A percentile compares a stretch with the other conserved stretches of the same genome.
Evolutionary conservation across 2,113 vertebrate genomes (phyloP).

Genomic region (Epinephelus fuscoguttatus): DNA sequence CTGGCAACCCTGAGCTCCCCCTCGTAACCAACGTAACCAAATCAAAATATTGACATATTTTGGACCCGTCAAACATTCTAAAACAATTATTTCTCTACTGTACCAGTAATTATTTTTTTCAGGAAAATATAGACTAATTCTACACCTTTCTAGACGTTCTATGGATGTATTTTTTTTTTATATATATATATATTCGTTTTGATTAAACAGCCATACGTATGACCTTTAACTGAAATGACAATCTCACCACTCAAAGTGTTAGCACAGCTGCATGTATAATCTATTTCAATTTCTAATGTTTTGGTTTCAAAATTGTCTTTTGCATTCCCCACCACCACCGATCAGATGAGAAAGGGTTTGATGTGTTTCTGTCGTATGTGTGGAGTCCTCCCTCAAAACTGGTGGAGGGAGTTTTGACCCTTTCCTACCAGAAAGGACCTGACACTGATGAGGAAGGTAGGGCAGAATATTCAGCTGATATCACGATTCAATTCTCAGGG

Average conservation of each 20-base stretch:
- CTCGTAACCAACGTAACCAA: too few relatives aligned
- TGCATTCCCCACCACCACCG: background rate
- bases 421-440: background rate
- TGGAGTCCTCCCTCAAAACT: slow-evolving; percentile 63
- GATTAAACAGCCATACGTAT: too few relatives aligned
- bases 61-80: too few relatives aligned
- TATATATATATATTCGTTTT: too few relatives aligned
- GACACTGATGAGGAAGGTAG: slow-evolving; percentile 40
- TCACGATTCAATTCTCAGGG: background rate
- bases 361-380: slow-evolving; percentile 90
- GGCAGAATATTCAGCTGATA: background rate
- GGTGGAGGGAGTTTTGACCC: slow-evolving; percentile 10
- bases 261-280: background rate
- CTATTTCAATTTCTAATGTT: background rate
- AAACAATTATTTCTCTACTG: too few relatives aligned
- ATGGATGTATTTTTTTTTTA: too few relatives aligned
- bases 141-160: too few relatives aligned
- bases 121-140: too few relatives aligned
- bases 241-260: background rate
- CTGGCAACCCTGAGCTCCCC: too few relatives aligned
- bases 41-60: too few relatives aligned
- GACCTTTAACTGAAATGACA: background rate
- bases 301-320: background rate
- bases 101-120: too few relatives aligned
- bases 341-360: slow-evolving; percentile 89